Conservation (phyloP, 2,888 invertebrate species). For the Agriopis leucophaearia region DNA sequence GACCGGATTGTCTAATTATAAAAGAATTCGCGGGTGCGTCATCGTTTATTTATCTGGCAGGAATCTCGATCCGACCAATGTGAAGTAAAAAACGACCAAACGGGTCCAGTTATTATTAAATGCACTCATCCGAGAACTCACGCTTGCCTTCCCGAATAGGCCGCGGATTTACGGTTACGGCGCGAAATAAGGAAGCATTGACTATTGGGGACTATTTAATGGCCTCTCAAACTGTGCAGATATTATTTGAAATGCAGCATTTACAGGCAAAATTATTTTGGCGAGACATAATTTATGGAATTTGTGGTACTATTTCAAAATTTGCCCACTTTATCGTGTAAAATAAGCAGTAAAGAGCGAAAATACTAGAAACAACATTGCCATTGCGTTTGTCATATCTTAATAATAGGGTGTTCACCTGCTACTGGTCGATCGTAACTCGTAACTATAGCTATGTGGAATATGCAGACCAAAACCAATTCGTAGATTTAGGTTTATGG, state of each 20-base stretch:
- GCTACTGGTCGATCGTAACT: conserved; percentile 5
- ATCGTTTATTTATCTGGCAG: conserved; percentile 59
- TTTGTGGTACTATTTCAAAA: neutral
- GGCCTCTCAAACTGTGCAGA: conserved; percentile 24
- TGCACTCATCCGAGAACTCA: conserved; percentile 45
- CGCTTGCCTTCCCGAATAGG: conserved; percentile 46
- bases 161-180: conserved; percentile 44
- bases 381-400: neutral
- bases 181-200: conserved; percentile 48
- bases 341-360: neutral
- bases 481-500: conserved; percentile 8
- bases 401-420: neutral
- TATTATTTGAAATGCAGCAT: conserved; percentile 20
- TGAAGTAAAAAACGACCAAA: conserved; percentile 48
- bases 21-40: conserved; percentile 63
- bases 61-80: conserved; percentile 53
- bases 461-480: neutral
- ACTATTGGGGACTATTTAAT: conserved; percentile 28
- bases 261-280: conserved; percentile 9
- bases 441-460: conserved; percentile 15
- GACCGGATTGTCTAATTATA: conserved; percentile 61
- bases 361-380: neutral
- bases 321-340: neutral
- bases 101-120: conserved; percentile 52
- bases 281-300: neutral